Evolutionary conservation across 2,888 invertebrate genomes (phyloP).

Genomic region (Phymatocera aterrima): DNA sequence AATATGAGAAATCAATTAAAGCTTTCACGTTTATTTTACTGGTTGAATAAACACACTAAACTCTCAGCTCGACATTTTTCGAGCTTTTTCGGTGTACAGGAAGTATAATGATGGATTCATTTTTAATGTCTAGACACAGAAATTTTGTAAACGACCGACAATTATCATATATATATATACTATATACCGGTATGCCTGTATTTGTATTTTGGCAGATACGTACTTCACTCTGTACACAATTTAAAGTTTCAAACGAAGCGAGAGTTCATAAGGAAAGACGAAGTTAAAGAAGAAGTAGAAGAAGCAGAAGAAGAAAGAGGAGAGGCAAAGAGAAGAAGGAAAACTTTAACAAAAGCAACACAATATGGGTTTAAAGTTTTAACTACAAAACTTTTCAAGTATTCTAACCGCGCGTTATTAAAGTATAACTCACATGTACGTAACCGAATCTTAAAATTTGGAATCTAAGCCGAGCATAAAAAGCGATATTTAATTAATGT

Average conservation of each 20-base stretch:
- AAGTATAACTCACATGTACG: slow-evolving; percentile 5
- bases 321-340: no score
- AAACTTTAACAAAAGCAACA: neutral
- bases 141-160: neutral
- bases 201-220: neutral
- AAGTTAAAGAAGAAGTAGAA: no score
- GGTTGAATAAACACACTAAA: neutral
- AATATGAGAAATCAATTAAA: neutral
- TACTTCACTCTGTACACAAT: neutral
- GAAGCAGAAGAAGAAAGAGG: no score
- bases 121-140: neutral
- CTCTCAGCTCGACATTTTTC: neutral
- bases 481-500: slow-evolving; percentile 1
- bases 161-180: no score
- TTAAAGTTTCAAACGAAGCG: neutral
- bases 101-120: neutral
- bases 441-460: neutral
- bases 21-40: neutral
- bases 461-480: neutral
- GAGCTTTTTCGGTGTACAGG: neutral
- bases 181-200: neutral
- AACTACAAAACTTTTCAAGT: slow-evolving; percentile 33
- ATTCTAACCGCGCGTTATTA: slow-evolving; percentile 16
- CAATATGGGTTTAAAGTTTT: slow-evolving; percentile 37
- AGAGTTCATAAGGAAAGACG: neutral